Evolutionary conservation across 2,797 vertebrate species (phyloP).

Genomic region (Cirrhinus molitorella): DNA sequence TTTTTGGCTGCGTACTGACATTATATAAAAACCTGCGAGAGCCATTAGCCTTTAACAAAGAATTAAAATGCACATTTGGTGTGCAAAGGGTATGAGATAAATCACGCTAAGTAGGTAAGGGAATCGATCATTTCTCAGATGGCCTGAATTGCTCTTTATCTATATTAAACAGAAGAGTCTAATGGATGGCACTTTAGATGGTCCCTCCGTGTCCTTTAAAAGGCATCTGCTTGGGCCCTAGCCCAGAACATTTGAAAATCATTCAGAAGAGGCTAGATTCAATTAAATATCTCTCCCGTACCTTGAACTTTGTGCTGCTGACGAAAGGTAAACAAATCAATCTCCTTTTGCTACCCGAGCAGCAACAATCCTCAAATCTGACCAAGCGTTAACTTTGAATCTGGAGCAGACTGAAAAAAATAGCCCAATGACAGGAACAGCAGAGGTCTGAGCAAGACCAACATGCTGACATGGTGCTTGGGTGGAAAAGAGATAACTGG

Average conservation of each 20-base stretch:
- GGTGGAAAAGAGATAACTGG: slow-evolving; percentile 47
- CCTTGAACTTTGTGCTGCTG: slow-evolving; percentile 64
- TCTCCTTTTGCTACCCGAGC: slow-evolving; percentile 60
- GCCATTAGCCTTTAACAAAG: slow-evolving; percentile 64
- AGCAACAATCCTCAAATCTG: slow-evolving; percentile 60
- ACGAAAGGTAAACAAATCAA: slow-evolving; percentile 63
- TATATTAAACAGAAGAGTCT: slow-evolving; percentile 61
- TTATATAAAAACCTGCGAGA: slow-evolving; percentile 58
- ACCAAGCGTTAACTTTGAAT: slow-evolving; percentile 61
- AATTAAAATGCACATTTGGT: slow-evolving; percentile 60
- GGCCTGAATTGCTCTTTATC: slow-evolving; percentile 63
- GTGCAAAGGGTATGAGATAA: slow-evolving; percentile 55
- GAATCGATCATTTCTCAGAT: slow-evolving; percentile 61
- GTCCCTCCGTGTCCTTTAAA: slow-evolving; percentile 63
- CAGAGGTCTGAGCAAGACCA: slow-evolving; percentile 43
- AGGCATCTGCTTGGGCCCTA: slow-evolving; percentile 49
- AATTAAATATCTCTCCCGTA: slow-evolving; percentile 61
- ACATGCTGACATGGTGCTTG: slow-evolving; percentile 50
- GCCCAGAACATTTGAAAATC: slow-evolving; percentile 61
- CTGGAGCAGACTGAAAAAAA: slow-evolving; percentile 56
- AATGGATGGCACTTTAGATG: slow-evolving; percentile 61
- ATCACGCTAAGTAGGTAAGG: slow-evolving; percentile 59
- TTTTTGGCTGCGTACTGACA: slow-evolving; percentile 50
- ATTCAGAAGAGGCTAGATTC: slow-evolving; percentile 58
- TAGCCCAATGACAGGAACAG: slow-evolving; percentile 50